These are phyloP conservation scores for Melanchra persicariae DNA, from an alignment of 2,888 invertebrate species.

Conservation along the genomic window DNA sequence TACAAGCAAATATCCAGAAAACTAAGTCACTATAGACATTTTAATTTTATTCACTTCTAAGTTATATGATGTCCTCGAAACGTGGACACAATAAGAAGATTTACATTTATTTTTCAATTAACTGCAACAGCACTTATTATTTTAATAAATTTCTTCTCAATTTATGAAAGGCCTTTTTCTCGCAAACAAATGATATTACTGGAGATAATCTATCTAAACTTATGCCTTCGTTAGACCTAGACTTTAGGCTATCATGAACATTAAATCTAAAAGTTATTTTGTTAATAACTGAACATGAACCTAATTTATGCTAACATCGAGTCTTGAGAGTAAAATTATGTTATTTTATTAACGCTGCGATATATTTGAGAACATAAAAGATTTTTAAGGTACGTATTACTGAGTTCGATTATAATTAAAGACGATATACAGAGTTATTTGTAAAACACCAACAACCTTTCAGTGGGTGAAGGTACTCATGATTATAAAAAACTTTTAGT, in stretches of 20 bases:
- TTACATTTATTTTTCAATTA: too few relatives aligned
- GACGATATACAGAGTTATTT: too few relatives aligned
- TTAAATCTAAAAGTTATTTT: slow-evolving; percentile 19
- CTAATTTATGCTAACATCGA: slow-evolving; percentile 6
- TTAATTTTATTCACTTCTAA: too few relatives aligned
- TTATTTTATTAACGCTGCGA: slow-evolving; percentile 11
- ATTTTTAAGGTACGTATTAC: background rate
- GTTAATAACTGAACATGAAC: slow-evolving; percentile 15
- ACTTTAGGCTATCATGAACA: background rate
- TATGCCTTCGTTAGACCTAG: slow-evolving; percentile 8
- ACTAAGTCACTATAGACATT: too few relatives aligned
- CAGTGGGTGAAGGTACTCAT: too few relatives aligned
- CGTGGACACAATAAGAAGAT: too few relatives aligned
- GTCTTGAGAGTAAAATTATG: background rate
- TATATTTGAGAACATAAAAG: background rate
- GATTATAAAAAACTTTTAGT: too few relatives aligned
- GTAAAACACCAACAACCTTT: too few relatives aligned
- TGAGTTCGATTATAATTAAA: background rate
- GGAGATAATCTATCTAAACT: slow-evolving; percentile 5
- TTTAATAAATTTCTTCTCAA: background rate
- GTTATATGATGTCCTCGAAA: too few relatives aligned
- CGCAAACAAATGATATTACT: background rate
- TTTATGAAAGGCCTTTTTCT: background rate
- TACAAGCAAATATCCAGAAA: too few relatives aligned
- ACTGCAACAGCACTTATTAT: background rate